A percentile compares a stretch with the other conserved stretches of the same genome.
Conservation (phyloP, 2,113 vertebrate species). For the Microcebus murinus region DNA sequence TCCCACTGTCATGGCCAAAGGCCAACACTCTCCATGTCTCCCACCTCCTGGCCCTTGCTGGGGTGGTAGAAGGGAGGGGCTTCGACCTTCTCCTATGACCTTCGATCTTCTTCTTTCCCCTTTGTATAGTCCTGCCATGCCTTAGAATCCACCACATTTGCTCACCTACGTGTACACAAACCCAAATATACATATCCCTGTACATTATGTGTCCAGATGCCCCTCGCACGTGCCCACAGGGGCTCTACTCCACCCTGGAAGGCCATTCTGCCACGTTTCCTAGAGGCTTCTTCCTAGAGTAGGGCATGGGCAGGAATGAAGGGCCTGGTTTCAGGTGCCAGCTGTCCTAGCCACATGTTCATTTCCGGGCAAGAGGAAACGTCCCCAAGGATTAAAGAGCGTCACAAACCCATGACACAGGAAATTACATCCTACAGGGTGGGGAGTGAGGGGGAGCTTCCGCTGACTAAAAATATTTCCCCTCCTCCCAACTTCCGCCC, state of each 20-base stretch:
- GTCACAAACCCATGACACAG: constrained; percentile 71
- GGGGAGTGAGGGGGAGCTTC: constrained; percentile 50
- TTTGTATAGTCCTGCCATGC: neutral
- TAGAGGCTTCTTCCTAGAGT: neutral
- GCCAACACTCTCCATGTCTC: constrained; percentile 15
- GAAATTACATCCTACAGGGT: constrained; percentile 68
- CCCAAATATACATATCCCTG: neutral
- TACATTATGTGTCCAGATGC: neutral
- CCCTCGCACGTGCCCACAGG: neutral
- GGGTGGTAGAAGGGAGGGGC: neutral
- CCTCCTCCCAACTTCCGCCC: constrained; percentile 79
- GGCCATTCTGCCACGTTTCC: neutral
- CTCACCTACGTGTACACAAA: neutral
- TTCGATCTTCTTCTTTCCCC: neutral
- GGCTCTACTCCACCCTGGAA: neutral
- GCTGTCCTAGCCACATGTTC: neutral
- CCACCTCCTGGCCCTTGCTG: neutral
- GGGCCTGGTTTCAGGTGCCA: constrained; percentile 4
- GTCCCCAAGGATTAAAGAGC: constrained; percentile 56
- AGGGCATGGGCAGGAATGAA: neutral
- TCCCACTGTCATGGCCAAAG: constrained; percentile 28
- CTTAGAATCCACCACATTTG: neutral
- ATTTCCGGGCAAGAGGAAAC: constrained; percentile 68
- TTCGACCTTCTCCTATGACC: neutral
- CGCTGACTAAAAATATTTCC: constrained; percentile 84